These are phyloP conservation scores for Hybos culiciformis DNA, from an alignment of 2,888 invertebrate species.

Conservation along the genomic window DNA sequence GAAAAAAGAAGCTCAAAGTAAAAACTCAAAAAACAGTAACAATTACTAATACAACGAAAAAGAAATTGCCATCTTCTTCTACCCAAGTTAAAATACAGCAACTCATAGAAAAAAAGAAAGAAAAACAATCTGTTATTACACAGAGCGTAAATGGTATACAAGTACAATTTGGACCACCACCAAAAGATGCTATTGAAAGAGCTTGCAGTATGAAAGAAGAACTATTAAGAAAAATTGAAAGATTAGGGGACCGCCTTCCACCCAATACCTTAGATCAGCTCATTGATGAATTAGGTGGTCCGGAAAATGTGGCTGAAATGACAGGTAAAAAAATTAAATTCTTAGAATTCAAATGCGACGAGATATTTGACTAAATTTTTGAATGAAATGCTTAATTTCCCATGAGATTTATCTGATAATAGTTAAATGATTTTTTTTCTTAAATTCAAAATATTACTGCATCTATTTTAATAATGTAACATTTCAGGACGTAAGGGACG, in stretches of 20 bases:
- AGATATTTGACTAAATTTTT: no score
- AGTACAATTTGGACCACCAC: slow-evolving; percentile 43
- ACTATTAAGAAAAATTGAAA: slow-evolving; percentile 69
- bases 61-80: slow-evolving; percentile 45
- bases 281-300: slow-evolving; percentile 95
- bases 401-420: no score
- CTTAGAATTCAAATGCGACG: no score
- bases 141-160: slow-evolving; percentile 31
- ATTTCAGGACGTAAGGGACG: slow-evolving; percentile 84
- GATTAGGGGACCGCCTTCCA: slow-evolving; percentile 74
- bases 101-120: slow-evolving; percentile 41
- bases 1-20: slow-evolving; percentile 43
- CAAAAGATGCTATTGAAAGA: slow-evolving; percentile 72
- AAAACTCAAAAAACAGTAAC: slow-evolving; percentile 14
- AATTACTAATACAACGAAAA: slow-evolving; percentile 6
- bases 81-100: slow-evolving; percentile 72
- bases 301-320: slow-evolving; percentile 99
- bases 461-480: no score
- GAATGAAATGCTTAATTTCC: no score
- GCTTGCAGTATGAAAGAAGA: slow-evolving; percentile 91
- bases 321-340: no score
- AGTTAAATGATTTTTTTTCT: no score
- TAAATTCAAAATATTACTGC: no score
- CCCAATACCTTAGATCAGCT: slow-evolving; percentile 97
- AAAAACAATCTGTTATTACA: slow-evolving; percentile 29